Percentiles rank a stretch among this genome's conserved stretches.
These are phyloP conservation scores for Ammodytes marinus DNA, from an alignment of 2,113 vertebrate species.

Conservation along the genomic window DNA sequence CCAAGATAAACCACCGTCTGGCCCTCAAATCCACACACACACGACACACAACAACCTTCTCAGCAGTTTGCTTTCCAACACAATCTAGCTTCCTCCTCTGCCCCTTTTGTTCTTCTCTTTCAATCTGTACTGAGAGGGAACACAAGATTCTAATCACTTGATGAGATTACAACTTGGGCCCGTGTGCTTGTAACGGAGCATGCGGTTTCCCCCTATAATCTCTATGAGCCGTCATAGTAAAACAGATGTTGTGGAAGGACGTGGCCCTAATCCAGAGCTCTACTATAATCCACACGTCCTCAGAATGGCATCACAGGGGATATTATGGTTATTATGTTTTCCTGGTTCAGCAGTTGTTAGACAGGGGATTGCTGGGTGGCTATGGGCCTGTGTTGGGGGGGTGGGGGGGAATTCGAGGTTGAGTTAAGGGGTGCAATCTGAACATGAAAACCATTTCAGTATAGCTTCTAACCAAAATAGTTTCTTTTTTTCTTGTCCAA, in stretches of 20 bases:
- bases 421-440: slow-evolving; percentile 3
- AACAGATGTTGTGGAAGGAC: slow-evolving; percentile 72
- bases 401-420: not conserved
- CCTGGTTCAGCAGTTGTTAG: slow-evolving; percentile 41
- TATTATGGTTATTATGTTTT: slow-evolving; percentile 36
- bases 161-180: slow-evolving; percentile 79
- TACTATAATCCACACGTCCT: slow-evolving; percentile 68
- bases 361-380: not conserved
- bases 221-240: slow-evolving; percentile 64
- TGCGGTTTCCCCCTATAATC: slow-evolving; percentile 67
- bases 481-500: not conserved
- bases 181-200: slow-evolving; percentile 77
- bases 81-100: slow-evolving; percentile 5
- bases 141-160: slow-evolving; percentile 75
- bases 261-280: slow-evolving; percentile 74
- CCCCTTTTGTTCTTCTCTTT: slow-evolving; percentile 47
- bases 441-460: slow-evolving; percentile 24
- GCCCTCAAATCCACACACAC: slow-evolving; percentile 21
- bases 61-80: slow-evolving; percentile 25
- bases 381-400: not conserved
- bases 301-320: slow-evolving; percentile 56
- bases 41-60: slow-evolving; percentile 22
- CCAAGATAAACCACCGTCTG: slow-evolving; percentile 35
- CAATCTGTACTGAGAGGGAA: slow-evolving; percentile 40
- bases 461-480: not conserved